Evolutionary conservation across 2,888 invertebrate genomes (phyloP).

Genomic region (Melanotus villosus): DNA sequence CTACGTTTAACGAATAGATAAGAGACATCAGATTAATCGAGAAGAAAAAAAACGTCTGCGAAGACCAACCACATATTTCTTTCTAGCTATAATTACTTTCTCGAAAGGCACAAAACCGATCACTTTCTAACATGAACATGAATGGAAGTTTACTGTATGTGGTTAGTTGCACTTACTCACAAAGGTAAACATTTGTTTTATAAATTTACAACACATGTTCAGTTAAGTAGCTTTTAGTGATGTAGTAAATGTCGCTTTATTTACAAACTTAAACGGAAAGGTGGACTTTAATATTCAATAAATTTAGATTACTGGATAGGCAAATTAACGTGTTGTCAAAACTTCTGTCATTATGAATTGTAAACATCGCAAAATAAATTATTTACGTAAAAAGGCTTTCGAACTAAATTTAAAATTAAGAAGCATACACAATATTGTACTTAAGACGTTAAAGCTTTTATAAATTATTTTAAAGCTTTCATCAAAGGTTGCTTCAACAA

Average conservation of each 20-base stretch:
- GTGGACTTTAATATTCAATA: not conserved
- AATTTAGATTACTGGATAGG: not conserved
- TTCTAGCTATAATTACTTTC: slow-evolving; percentile 24
- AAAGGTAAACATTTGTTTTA: slow-evolving; percentile 1
- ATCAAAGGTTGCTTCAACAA: no score
- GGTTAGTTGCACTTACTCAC: not conserved
- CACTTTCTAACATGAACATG: slow-evolving; percentile 29
- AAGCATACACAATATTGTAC: no score
- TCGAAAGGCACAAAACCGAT: slow-evolving; percentile 23
- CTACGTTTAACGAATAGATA: no score
- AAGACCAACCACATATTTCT: not conserved
- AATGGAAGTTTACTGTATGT: not conserved
- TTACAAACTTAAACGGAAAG: not conserved
- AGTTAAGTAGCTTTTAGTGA: not conserved
- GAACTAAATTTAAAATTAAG: no score
- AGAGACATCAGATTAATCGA: not conserved
- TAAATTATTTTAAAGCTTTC: no score
- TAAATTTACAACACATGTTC: not conserved
- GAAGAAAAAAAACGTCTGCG: not conserved
- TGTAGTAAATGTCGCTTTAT: not conserved
- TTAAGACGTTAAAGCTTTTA: no score
- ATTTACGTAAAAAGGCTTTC: no score
- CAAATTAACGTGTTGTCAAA: no score
- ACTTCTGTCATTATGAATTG: no score
- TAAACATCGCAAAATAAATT: no score